Evolutionary conservation across 2,888 invertebrate genomes (phyloP).

Genomic region (Sarcophaga subvicina): DNA sequence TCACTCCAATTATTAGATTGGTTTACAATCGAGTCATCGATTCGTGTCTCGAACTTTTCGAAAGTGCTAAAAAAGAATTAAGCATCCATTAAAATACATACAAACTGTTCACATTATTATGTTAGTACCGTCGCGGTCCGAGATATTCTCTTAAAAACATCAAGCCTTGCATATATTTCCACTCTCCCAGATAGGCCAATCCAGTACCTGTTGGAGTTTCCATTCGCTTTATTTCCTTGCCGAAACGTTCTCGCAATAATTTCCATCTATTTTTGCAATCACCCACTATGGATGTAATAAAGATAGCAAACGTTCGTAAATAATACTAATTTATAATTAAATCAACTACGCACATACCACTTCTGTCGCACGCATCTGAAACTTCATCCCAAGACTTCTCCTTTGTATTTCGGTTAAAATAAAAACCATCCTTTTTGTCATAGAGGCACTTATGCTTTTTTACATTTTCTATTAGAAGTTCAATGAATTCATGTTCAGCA

Average conservation of each 20-base stretch:
- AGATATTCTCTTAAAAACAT: background rate
- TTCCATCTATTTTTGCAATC: background rate
- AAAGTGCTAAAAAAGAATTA: background rate
- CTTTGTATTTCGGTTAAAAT: slow-evolving; percentile 16
- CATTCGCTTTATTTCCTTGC: background rate
- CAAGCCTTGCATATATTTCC: background rate
- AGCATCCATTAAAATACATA: background rate
- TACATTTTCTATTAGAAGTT: slow-evolving; percentile 27
- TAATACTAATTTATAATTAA: background rate
- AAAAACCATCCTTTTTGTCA: slow-evolving; percentile 26
- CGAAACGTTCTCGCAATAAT: background rate
- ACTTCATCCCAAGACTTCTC: background rate
- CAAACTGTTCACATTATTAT: background rate
- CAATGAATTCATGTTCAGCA: background rate
- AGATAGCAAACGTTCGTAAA: background rate
- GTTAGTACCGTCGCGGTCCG: background rate
- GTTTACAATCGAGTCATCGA: background rate
- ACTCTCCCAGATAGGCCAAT: background rate
- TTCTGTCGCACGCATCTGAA: background rate
- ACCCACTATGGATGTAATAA: too few species aligned
- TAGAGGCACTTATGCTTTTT: slow-evolving; percentile 12
- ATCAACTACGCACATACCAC: background rate
- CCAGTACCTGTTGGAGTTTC: background rate
- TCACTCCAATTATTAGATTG: background rate
- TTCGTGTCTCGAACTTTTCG: background rate